Evolutionary conservation across 2,113 vertebrate species (phyloP).

Genomic region (Xiphophorus couchianus): DNA sequence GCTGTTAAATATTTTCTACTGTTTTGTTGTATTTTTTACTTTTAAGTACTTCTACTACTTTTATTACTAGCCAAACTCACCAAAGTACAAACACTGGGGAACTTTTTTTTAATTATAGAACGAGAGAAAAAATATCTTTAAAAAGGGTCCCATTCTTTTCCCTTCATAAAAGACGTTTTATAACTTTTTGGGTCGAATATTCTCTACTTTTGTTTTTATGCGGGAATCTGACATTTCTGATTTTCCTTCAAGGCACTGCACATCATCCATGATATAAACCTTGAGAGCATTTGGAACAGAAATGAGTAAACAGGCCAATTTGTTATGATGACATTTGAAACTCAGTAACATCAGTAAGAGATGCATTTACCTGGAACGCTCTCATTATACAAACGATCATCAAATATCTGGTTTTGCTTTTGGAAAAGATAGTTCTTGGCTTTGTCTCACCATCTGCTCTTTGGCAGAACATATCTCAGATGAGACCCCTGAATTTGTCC

Average conservation of each 20-base stretch:
- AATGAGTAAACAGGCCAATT: neutral
- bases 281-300: neutral
- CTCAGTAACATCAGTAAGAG: neutral
- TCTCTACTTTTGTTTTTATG: too few relatives aligned
- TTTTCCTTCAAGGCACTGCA: neutral
- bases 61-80: too few relatives aligned
- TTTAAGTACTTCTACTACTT: too few relatives aligned
- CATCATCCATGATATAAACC: neutral
- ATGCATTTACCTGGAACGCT: neutral
- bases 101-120: too few relatives aligned
- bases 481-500: conserved; percentile 28
- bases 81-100: too few relatives aligned
- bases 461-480: conserved; percentile 18
- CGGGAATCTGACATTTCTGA: too few relatives aligned
- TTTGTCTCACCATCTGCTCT: conserved; percentile 39
- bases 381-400: neutral
- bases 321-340: neutral
- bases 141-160: too few relatives aligned
- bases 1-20: too few relatives aligned
- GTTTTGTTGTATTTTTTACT: too few relatives aligned
- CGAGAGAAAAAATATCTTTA: too few relatives aligned
- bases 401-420: conserved; percentile 5
- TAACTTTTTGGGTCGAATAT: too few relatives aligned
- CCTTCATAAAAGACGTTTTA: too few relatives aligned
- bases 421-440: neutral